Evolutionary conservation across 2,888 invertebrate species (phyloP), one percentile per base, ranked within the genome.

Genomic region (Eutolmus rufibarbis): DNA sequence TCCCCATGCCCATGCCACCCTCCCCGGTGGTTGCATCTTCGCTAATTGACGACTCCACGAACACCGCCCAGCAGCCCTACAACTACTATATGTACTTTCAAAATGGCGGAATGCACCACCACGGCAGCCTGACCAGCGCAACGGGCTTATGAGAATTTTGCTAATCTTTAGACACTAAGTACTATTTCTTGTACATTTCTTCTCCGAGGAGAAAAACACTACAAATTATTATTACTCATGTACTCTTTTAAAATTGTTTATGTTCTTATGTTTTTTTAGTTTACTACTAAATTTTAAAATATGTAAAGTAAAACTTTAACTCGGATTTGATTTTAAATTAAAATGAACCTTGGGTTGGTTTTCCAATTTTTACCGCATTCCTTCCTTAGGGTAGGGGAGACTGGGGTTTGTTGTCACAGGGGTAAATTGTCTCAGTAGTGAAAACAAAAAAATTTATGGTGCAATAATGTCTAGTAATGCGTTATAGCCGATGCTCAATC

Each of bases 11-110:
- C 14, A 89, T 90, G 78, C 89, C 89, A 4, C 89, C 90, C 14
- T 89, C 90, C 7, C 66, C 86, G 2, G 87, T 88, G 7, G 89
- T 90, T 14, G 90, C 90, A 0, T 90, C 92, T 56, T 91, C 88
- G 14, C 74, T 87, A 9, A 89, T 89, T 87, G 88, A 88, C n/a
- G 89, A 89, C 87, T 86, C 89, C 84, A 79, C 88, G 37, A 89
- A 90, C 86, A 12, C 85, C 46, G 28, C 74, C 14, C 89, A 92
- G 88, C 91, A 92, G 88, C 91, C 91, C 81, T 91, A 92, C 87
- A 92, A 93, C 89, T 93, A 93, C 88, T 93, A 92, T 88, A 92
- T 92, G 92, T 93, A 92, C 90, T 91, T 92, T 90, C 93, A 92
- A 89, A 92, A 92, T 90, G 91, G 91, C 46, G 92, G 92, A 87